phyloP scores from a whole-genome alignment of 2,113 vertebrate genomes.

The Xenopus borealis region DNA sequence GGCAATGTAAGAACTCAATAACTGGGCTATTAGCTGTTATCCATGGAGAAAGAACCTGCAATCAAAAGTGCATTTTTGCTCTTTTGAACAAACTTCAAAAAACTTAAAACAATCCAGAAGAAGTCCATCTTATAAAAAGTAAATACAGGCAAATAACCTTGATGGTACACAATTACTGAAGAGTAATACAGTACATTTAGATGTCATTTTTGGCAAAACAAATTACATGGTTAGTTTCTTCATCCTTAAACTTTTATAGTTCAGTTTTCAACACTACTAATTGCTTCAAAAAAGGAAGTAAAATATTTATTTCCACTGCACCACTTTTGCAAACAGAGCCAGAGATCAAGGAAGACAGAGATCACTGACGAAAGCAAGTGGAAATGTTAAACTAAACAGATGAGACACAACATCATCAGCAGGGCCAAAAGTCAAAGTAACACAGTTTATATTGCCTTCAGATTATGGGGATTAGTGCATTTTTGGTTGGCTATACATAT shows the following conservation, averaged over 20 bases:
- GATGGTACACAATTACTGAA: neutral
- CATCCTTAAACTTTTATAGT: neutral
- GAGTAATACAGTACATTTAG: neutral
- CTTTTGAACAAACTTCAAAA: too few relatives aligned
- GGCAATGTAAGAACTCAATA: too few relatives aligned
- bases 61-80: too few relatives aligned
- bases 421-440: neutral
- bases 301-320: slow-evolving; percentile 25
- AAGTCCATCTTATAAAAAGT: too few relatives aligned
- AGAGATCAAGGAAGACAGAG: slow-evolving; percentile 5
- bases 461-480: neutral
- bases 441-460: neutral
- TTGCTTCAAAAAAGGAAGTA: slow-evolving; percentile 16
- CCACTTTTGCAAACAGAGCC: slow-evolving; percentile 15
- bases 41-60: neutral
- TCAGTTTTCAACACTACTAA: slow-evolving; percentile 20
- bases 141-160: neutral
- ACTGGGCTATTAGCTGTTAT: too few relatives aligned
- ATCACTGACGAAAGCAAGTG: neutral
- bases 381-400: slow-evolving; percentile 15
- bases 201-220: slow-evolving; percentile 8
- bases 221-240: slow-evolving; percentile 7
- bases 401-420: neutral
- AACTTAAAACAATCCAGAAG: too few relatives aligned
- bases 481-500: too few relatives aligned